Base-by-base conservation (phyloP, 2,888 invertebrate species). In the Hirtodrosophila duncani region DNA sequence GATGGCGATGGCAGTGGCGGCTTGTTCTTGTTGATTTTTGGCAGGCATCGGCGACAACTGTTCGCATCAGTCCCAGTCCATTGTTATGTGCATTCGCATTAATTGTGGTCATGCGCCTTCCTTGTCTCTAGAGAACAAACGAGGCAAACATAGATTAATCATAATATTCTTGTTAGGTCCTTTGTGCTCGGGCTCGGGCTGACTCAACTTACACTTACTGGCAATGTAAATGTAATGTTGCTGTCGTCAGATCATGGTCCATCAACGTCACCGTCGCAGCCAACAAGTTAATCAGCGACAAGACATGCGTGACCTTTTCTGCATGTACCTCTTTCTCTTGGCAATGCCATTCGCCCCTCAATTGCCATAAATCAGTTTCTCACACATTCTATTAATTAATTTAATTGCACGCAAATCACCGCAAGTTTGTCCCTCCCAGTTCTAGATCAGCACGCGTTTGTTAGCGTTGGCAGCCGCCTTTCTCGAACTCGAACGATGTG, bases 21-120 rank as follows among this genome's bases (percentile, higher is more conserved):
- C 33, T 55, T 48, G 45, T 56, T 55, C 38, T 24, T 53, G 39
- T 17, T 46, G 17, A 13, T 48, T 75, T 60, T 77, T 75, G 72
- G 72, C 72, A 74, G 78, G 61, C 81, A 77, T 80, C 49, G 56
- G 56, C 68, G 41, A 66, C 72, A 77, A 81, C 75, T 77, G 75
- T 81, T 77, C 67, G 79, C 81, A 81, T 77, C 75, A 81, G 71
- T 78, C 75, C 79, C 75, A 81, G 71, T 78, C 75, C 79, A 70
- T 77, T 81, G 75, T 80, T 80, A 52, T 67, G n/a, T n/a, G n/a
- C 60, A 52, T 52, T 61, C 48, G 55, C 61, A 71, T 63, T 79
- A 67, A 64, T 79, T 67, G 39, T 26, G 20, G 39, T 48, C 36
- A 48, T 49, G 41, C 33, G 41, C 56, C 58, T 27, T 36, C 29